Base-by-base conservation (phyloP, 2,113 vertebrate genomes). In the Poeciliopsis occidentalis region DNA sequence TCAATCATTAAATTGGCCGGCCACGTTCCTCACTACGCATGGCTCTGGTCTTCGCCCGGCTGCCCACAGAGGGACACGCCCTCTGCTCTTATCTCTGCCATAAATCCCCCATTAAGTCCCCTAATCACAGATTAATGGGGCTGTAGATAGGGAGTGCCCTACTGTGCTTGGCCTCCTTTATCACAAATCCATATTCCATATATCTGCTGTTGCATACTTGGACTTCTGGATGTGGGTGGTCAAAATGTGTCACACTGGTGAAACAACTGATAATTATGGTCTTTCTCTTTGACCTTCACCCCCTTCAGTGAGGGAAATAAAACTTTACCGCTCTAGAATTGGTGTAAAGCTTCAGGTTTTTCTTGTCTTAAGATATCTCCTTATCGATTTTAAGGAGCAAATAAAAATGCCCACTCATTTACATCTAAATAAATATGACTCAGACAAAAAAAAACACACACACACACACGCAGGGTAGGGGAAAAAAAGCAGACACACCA, bases 81-180 rank as follows among this genome's bases (percentile, higher is more conserved):
- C 88, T 80, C 80, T 84, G 80, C 84, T 86, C 89, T 92, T 94
- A 95, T 95, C 93, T 77, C 60, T 5, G 81, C 87, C 88, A 89
- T 92, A 93, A 94, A 94, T 93, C 91, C 91, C 86, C 86, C 81
- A 81, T 92, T 90, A 93, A 92, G 51, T 87, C 90, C 87, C 82
- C 87, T 95, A 95, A 95, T 95, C 91, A 87, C 88, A 76, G 82
- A 91, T 94, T 92, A 94, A 94, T 91, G 83, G 82, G 77, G 71
- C 84, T 86, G 84, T 57, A 91, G 91, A 93, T 91, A 87, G 82
- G 87, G 87, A 82, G 76, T 64, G 74, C 81, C 87, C 85, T 73
- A 81, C 91, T 76, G 76, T 84, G 80, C 66, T 80, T 51, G 66
- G 71, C 63, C 76, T 66, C 75, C 76, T 88, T 93, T 93, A 93